Evolutionary conservation across 2,797 vertebrate genomes (phyloP), one percentile per base, ranked within the genome.

Genomic region (Cyclopterus lumpus): DNA sequence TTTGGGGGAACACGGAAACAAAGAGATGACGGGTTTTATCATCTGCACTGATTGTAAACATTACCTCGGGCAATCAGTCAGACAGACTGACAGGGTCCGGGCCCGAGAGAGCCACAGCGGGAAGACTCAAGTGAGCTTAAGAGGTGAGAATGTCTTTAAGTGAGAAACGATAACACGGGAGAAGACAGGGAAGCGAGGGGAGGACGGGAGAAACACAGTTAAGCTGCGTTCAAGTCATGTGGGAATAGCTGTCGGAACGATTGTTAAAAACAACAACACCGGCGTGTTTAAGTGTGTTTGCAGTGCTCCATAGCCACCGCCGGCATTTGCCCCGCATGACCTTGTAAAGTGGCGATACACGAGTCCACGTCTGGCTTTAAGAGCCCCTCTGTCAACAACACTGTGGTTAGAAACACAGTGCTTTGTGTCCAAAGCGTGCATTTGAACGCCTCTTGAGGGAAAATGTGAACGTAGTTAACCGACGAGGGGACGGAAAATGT

Each of bases 121-220:
- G 62, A 75, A 68, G 42, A 70, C 61, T 79, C 68, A 26, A 80
- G 72, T 58, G 75, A 80, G 73, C 62, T 74, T n/a, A 77, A 54
- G 82, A 86, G 73, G 77, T 40, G 57, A 67, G 68, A 81, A 53
- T 18, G 55, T 70, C 60, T 38, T 38, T 36, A 70, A 77, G 81
- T 61, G 67, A 78, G 73, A 77, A 73, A 72, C 51, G 42, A 61
- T 16, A 48, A 75, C 44, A 16, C 20, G 5, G 40, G 32, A 71
- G 68, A 66, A 40, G 40, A 75, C 38, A n/a, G 7, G 24, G 62
- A 71, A 36, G 72, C n/a, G 71, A 60, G 28, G 28, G 77, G 46
- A 38, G 57, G 68, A 48, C 53, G 63, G 55, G 7, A 46, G 59
- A 44, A 36, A 42, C 42, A 18, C 34, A 8, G 67, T 60, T 79